These are phyloP conservation scores for Leptocoma aspasia DNA, from an alignment of 2,113 vertebrate species.

Conservation along the genomic window DNA sequence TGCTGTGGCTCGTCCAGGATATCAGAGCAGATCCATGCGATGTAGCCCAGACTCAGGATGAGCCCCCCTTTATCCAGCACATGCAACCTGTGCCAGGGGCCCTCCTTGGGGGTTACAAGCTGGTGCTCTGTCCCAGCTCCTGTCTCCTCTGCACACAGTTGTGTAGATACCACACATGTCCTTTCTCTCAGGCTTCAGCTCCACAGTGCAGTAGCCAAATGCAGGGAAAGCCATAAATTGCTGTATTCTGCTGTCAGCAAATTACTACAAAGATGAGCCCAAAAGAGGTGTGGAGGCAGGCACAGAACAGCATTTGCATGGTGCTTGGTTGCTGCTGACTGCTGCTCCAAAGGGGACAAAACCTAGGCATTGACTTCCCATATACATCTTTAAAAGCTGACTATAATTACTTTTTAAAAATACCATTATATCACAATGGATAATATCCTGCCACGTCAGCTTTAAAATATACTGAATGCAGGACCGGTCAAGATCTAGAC, in stretches of 20 bases:
- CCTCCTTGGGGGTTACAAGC: not conserved
- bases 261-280: not conserved
- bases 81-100: rapidly evolving
- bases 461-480: not conserved
- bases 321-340: not conserved
- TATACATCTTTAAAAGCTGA: not conserved
- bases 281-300: not conserved
- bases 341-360: not conserved
- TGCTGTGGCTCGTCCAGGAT: not conserved
- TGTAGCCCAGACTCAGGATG: not conserved
- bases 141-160: not conserved
- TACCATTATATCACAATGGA: not conserved
- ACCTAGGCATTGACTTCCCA: not conserved
- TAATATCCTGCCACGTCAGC: not conserved
- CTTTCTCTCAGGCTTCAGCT: not conserved
- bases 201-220: not conserved
- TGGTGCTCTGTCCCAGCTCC: not conserved
- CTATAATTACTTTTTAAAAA: not conserved
- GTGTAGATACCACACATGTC: not conserved
- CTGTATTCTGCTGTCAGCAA: not conserved
- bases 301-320: rapidly evolving
- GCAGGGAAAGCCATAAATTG: not conserved
- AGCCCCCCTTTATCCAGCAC: not conserved
- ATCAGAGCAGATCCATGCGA: not conserved
- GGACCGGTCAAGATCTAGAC: not conserved